These are phyloP conservation scores for Chrysomela aeneicollis DNA, from an alignment of 2,888 invertebrate species.

Conservation along the genomic window DNA sequence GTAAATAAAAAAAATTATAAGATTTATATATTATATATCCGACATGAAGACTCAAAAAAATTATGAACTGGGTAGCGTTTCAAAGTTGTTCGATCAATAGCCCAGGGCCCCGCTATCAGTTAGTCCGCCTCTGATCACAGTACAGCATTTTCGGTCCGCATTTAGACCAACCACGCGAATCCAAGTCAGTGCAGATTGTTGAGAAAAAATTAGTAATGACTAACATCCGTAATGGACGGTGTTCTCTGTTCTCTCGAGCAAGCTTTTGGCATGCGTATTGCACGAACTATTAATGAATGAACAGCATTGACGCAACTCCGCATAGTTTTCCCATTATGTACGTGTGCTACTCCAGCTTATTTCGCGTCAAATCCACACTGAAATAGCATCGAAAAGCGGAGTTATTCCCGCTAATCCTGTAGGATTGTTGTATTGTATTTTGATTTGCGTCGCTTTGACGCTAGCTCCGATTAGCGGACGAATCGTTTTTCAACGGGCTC, in stretches of 20 bases:
- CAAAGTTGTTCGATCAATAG: too few species aligned
- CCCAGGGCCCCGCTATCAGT: too few species aligned
- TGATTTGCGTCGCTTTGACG: slow-evolving; percentile 2
- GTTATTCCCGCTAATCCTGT: slow-evolving; percentile 10
- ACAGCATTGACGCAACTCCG: slow-evolving; percentile 31
- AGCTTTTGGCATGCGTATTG: slow-evolving; percentile 30
- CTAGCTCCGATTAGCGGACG: not conserved
- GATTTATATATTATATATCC: too few species aligned
- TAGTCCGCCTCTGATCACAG: too few species aligned
- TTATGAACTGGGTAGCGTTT: too few species aligned
- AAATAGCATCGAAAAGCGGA: slow-evolving; percentile 16
- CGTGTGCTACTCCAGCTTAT: slow-evolving; percentile 14
- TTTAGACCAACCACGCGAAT: too few species aligned
- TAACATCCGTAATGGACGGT: not conserved
- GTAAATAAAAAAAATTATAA: too few species aligned
- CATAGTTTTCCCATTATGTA: slow-evolving; percentile 21
- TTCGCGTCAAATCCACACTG: slow-evolving; percentile 20
- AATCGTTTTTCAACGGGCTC: not conserved
- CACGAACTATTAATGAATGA: slow-evolving; percentile 38
- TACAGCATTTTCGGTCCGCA: too few species aligned
- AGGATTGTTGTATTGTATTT: slow-evolving; percentile 11
- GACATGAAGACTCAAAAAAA: too few species aligned
- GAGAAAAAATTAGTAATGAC: slow-evolving; percentile 8
- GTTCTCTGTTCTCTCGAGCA: not conserved
- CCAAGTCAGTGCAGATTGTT: too few species aligned